A percentile compares a stretch with the other conserved stretches of the same genome.
These are phyloP conservation scores for Megathymus violae DNA, from an alignment of 1,140 invertebrate species.

Conservation along the genomic window DNA sequence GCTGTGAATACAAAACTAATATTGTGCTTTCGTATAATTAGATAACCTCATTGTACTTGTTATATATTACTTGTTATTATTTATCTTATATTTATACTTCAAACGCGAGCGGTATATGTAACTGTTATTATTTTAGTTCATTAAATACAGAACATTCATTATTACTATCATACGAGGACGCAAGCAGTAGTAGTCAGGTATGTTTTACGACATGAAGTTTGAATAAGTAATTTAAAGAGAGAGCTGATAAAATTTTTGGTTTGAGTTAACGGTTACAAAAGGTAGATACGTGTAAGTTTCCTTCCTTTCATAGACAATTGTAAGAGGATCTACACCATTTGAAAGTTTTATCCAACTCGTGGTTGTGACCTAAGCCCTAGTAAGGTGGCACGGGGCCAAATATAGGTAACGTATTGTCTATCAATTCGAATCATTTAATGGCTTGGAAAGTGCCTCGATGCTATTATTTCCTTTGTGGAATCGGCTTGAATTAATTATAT, in stretches of 20 bases:
- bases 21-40: conserved; percentile 29
- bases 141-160: conserved; percentile 22
- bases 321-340: background rate
- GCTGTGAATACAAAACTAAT: conserved; percentile 22
- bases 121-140: conserved; percentile 33
- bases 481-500: conserved; percentile 27
- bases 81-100: too few relatives aligned
- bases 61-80: conserved; percentile 32
- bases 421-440: conserved; percentile 31
- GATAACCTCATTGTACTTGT: conserved; percentile 34
- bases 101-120: conserved; percentile 21
- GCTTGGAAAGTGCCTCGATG: conserved; percentile 21
- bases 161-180: background rate
- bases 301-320: background rate
- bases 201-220: conserved; percentile 17
- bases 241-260: background rate
- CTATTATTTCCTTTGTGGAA: conserved; percentile 35
- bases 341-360: conserved; percentile 2
- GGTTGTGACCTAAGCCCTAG: conserved; percentile 24
- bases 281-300: background rate
- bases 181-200: conserved; percentile 1
- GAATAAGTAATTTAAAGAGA: conserved; percentile 5
- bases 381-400: conserved; percentile 26
- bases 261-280: conserved; percentile 3
- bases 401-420: conserved; percentile 33